These are phyloP conservation scores for Intellagama lesueurii DNA, from an alignment of 2,797 vertebrate genomes.

Conservation along the genomic window DNA sequence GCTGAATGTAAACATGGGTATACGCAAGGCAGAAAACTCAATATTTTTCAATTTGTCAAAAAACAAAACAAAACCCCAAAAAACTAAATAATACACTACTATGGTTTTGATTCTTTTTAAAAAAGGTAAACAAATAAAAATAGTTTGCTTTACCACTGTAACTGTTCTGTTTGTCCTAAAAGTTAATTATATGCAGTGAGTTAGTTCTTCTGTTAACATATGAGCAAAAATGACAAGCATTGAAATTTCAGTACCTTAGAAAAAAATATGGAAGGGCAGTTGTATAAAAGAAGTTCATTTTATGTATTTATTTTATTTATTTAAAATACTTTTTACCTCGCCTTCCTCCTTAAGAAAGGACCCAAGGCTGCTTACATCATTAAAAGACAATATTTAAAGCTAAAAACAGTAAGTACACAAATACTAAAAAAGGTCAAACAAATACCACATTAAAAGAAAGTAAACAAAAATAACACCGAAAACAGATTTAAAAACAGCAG, in stretches of 20 bases:
- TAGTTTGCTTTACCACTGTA: background rate
- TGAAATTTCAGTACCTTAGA: background rate
- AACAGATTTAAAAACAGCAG: no score
- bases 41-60: background rate
- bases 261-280: background rate
- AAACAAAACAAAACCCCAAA: background rate
- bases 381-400: no score
- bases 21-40: background rate
- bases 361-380: no score
- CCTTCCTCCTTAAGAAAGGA: no score
- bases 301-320: no score
- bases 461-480: no score
- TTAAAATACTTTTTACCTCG: no score
- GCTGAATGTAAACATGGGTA: no score
- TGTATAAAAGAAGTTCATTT: background rate
- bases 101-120: background rate
- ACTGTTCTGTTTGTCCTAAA: background rate
- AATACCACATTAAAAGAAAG: no score
- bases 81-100: background rate
- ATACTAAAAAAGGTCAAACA: no score
- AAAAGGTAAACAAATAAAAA: background rate
- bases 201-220: no score
- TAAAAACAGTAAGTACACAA: no score
- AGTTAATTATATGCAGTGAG: fast-evolving
- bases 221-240: background rate